Evolutionary conservation across 23 tunicate species (phyloP), one percentile per base, ranked within the genome.

Genomic region (Styela clava): DNA sequence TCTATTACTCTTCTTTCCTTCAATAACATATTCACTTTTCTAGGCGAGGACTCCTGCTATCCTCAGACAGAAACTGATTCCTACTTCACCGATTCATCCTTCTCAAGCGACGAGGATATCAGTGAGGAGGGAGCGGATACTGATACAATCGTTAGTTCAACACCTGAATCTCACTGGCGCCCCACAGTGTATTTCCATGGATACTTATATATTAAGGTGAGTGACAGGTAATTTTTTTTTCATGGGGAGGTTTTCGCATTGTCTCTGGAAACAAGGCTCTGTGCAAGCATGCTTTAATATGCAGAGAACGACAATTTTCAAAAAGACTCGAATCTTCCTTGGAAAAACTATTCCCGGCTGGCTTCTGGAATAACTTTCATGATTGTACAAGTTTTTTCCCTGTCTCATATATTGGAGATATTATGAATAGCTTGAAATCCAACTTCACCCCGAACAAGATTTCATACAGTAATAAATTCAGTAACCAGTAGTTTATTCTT

Each of bases 41-140:
- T 36, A 63, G 63, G 18, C 28, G 26, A 23, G 78, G 91, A 87
- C n/a, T 87, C 97, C 16, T 86, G 82, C 52, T 92, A 68, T 56
- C 86, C 97, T 20, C 92, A 92, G 36, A 87, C 97, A 79, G 97
- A 92, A 34, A 85, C 97, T 69, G 97, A 92, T 0, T 92, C 97
- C 3, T 92, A 83, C 64, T 92, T 63, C 69, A 78, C 97, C 25
- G 97, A 92, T 29, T 24, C 81, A 30, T 86, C 97, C 16, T 74
- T 90, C 26, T 83, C 84, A 32, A 88, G 86, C 51, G 92, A 92
- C 69, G 87, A 86, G 31, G 44, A 28, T 33, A 73, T 33, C 18
- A 82, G 83, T 62, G 85, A 79, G 24, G 63, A 24, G 23, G 86
- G 51, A 2, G 35, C 70, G n/a, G 79, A 32, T 35, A 34, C 79